Conservation (phyloP, 2,888 invertebrate genomes). For the Cremastinae sp. region DNA sequence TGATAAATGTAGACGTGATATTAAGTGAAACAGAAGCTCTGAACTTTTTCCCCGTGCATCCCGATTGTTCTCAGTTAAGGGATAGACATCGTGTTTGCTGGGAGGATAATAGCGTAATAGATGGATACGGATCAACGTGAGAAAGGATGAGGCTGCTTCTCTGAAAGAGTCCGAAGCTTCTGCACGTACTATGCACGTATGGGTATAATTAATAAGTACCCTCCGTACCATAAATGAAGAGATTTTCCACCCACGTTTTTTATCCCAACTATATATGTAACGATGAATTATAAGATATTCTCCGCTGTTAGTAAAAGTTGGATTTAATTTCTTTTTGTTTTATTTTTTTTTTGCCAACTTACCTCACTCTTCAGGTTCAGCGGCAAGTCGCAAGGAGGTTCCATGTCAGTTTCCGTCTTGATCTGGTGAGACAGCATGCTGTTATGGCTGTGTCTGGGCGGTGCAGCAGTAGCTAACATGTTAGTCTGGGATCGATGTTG, state of each 20-base stretch:
- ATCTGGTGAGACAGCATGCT: constrained; percentile 77
- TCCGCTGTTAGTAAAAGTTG: too few relatives aligned
- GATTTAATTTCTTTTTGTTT: too few relatives aligned
- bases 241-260: constrained; percentile 43
- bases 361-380: constrained; percentile 80
- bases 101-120: constrained; percentile 77
- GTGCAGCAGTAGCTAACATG: constrained; percentile 79
- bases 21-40: constrained; percentile 15
- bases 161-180: constrained; percentile 63
- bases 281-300: constrained; percentile 41
- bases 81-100: constrained; percentile 74
- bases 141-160: constrained; percentile 73
- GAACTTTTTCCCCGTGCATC: not conserved
- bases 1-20: constrained; percentile 49
- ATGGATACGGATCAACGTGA: constrained; percentile 74
- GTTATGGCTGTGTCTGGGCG: constrained; percentile 78
- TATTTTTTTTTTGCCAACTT: too few relatives aligned
- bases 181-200: constrained; percentile 7
- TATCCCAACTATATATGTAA: constrained; percentile 22
- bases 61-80: constrained; percentile 51
- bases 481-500: constrained; percentile 74
- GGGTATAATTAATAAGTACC: too few relatives aligned
- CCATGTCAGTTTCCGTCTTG: constrained; percentile 76
- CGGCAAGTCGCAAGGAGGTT: constrained; percentile 78
- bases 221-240: too few relatives aligned